Conservation (phyloP, 2,888 invertebrate genomes). For the Euphydryas editha region DNA sequence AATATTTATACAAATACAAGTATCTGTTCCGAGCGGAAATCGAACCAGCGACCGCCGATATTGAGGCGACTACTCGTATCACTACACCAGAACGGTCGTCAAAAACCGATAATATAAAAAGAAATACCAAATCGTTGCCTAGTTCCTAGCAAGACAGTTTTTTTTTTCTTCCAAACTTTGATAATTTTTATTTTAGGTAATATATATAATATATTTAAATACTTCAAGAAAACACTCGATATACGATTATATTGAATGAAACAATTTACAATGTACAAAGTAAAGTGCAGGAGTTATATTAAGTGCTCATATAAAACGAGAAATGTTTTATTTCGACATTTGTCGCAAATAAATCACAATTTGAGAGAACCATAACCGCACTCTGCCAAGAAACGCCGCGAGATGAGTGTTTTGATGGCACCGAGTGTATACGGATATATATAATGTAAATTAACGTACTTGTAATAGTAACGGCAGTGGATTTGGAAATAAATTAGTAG, state of each 20-base stretch:
- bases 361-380: constrained; percentile 69
- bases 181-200: too few species aligned
- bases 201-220: background rate
- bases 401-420: constrained; percentile 51
- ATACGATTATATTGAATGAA: background rate
- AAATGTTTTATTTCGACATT: constrained; percentile 73
- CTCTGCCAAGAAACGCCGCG: constrained; percentile 62
- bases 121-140: too few species aligned
- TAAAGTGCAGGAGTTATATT: constrained; percentile 22
- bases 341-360: constrained; percentile 79
- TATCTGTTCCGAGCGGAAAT: too few species aligned
- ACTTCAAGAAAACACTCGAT: background rate
- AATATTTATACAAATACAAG: too few species aligned
- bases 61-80: too few species aligned
- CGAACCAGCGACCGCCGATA: too few species aligned
- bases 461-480: background rate
- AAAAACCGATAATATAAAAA: too few species aligned
- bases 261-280: background rate
- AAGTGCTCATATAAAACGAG: constrained; percentile 53
- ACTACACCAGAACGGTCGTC: too few species aligned
- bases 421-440: constrained; percentile 39
- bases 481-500: too few species aligned
- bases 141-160: too few species aligned
- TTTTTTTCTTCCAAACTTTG: too few species aligned
- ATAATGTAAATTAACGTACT: constrained; percentile 21